Evolutionary conservation across 35 echinoderm and acorn worm genomes (phyloP), one percentile per base, ranked within the genome.

Genomic region (Patiria miniata): DNA sequence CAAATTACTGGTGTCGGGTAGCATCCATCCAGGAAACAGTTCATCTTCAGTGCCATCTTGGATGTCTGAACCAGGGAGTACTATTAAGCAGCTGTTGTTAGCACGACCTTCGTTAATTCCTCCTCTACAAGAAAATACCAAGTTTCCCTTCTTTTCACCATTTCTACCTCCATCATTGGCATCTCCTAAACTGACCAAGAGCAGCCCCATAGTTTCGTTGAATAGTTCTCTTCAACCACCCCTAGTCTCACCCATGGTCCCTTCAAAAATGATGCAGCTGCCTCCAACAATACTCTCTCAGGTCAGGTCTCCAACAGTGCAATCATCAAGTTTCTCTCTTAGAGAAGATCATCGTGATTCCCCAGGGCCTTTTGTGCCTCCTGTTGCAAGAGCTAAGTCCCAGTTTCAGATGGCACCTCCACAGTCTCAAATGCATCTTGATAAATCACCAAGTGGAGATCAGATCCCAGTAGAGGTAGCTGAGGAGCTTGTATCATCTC

Each of bases 191-290:
- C 38, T 59, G 29, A 28, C 93, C 61, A 91, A 91, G 85, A n/a
- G 84, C 84, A 78, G 84, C 68, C 80, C 65, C 87, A 21, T 37
- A 82, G 80, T 42, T 53, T 29, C 89, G 37, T 14, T 61, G 28
- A n/a, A 16, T 51, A 84, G 82, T 38, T 59, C 52, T 84, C 53
- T 59, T 26, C 82, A 61, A 59, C 82, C 82, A 7, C 82, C 82
- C 14, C 59, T 97, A 38, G 91, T 97, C 32, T 97, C 95, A 23
- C 95, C 95, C 28, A 97, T 97, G 79, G 81, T 89, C 4, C 95
- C 95, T 39, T 97, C 95, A 52, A 87, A 93, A 47, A 81, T 97
- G 87, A 93, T 89, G 22, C 95, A 97, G 65, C 54, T 97, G 12
- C 95, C 95, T 69, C 82, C 95, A 44, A 97, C 95, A 26, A 92